Base-by-base conservation (phyloP, 2,113 vertebrate species). In the Leiothrix lutea region DNA sequence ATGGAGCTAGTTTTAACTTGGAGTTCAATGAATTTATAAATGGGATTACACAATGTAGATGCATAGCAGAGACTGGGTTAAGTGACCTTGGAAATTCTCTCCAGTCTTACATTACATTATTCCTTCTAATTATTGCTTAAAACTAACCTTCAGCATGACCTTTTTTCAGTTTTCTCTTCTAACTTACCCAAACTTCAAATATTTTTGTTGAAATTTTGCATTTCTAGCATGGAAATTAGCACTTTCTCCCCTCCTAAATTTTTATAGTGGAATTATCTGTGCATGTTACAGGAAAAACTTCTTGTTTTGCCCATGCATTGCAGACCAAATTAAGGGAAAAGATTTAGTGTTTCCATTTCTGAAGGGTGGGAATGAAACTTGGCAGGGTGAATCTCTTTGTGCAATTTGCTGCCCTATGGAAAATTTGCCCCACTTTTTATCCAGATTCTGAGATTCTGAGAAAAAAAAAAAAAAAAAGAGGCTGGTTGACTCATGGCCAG, bases 1-100 rank as follows among this genome's bases (percentile, higher is more conserved):
- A 86, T 84, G 77, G 80, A 86, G 80, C 80, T 67, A 81, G 69
- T 91, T 97, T 94, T 92, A 78, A 94, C 51, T 91, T 80, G 51
- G 77, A 91, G 72, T 86, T 91, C 60, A 74, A 13, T 81, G 67
- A 71, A 81, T 91, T 91, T 95, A 61, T 86, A 88, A 96, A 89
- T 71, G 53, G 65, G 86, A 92, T 94, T 84, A 91, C 51, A 74
- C 35, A 81, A 79, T 45, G 61, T 75, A 81, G 94, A 80, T 71
- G 56, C 35, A 36, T 64, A 94, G 53, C 8, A 6, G 60, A 96
- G 83, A 64, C 80, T 86, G 51, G 65, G 60, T 91, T 95, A 81
- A 74, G 54, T 92, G 94, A 96, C 94, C 89, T 92, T 93, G 91
- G 83, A 88, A 90, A 65, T 56, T 91, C 69, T 94, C 74, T 73